Evolutionary conservation across 2,113 vertebrate genomes (phyloP).

Genomic region (Etheostoma cragini): DNA sequence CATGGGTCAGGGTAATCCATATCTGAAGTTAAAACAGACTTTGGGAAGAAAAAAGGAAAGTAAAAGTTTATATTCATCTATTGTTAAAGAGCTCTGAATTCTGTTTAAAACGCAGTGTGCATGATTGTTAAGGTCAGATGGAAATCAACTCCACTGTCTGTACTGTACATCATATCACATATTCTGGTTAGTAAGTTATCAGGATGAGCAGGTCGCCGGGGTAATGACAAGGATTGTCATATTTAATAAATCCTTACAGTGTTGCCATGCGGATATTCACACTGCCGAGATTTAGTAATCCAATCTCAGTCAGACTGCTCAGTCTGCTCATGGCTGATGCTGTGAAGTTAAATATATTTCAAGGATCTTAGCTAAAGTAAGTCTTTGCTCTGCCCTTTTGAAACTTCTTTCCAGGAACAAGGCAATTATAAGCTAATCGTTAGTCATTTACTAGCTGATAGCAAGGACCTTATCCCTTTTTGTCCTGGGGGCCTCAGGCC

Average conservation of each 20-base stretch:
- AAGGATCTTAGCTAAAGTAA: slow-evolving; percentile 24
- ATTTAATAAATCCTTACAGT: slow-evolving; percentile 44
- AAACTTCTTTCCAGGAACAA: slow-evolving; percentile 36
- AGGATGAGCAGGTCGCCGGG: slow-evolving; percentile 43
- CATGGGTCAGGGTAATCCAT: not conserved
- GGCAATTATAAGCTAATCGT: slow-evolving; percentile 42
- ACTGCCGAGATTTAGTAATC: slow-evolving; percentile 38
- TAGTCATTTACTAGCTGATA: slow-evolving; percentile 34
- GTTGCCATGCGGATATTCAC: slow-evolving; percentile 20
- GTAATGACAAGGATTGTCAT: slow-evolving; percentile 51
- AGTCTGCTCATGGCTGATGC: not conserved
- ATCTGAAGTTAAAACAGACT: not conserved
- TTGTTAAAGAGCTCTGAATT: not conserved
- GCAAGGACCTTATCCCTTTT: slow-evolving; percentile 20
- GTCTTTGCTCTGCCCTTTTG: slow-evolving; percentile 20
- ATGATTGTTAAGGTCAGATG: not conserved
- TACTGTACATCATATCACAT: slow-evolving; percentile 24
- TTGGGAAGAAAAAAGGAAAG: not conserved
- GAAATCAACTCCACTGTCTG: slow-evolving; percentile 1
- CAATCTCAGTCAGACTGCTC: slow-evolving; percentile 9
- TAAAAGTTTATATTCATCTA: not conserved
- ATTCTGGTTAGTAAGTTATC: slow-evolving; percentile 35
- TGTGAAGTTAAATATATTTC: slow-evolving; percentile 41
- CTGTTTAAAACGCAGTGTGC: not conserved
- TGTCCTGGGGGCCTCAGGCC: slow-evolving; percentile 17